phyloP scores from a whole-genome alignment of 2,888 invertebrate species.

The Hemaris fuciformis region DNA sequence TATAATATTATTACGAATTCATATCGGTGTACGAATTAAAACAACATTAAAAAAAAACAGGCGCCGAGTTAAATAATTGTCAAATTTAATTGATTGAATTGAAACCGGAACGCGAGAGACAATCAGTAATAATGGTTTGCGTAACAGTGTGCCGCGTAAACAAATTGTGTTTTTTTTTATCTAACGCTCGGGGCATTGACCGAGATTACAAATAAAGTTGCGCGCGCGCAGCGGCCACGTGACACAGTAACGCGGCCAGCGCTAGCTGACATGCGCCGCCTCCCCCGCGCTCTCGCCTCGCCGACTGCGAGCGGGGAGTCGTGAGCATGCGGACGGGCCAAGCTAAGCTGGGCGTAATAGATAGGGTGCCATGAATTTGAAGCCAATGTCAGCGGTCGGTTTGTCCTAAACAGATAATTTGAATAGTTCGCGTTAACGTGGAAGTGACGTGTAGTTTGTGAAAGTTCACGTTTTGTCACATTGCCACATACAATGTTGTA shows the following conservation, averaged over 20 bases:
- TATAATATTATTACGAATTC: background rate
- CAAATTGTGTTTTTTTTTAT: slow-evolving; percentile 76
- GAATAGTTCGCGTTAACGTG: slow-evolving; percentile 10
- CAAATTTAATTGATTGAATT: slow-evolving; percentile 35
- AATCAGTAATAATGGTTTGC: slow-evolving; percentile 59
- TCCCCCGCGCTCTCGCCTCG: slow-evolving; percentile 11
- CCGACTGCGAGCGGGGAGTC: slow-evolving; percentile 11
- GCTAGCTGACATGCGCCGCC: slow-evolving; percentile 31
- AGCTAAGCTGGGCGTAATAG: slow-evolving; percentile 38
- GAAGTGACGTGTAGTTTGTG: slow-evolving; percentile 11
- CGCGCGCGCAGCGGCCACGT: slow-evolving; percentile 76
- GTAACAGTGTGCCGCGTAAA: slow-evolving; percentile 73
- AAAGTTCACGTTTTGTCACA: slow-evolving; percentile 5
- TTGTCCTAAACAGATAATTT: slow-evolving; percentile 56
- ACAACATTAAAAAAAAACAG: background rate
- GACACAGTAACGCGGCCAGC: slow-evolving; percentile 65
- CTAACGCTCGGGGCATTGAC: slow-evolving; percentile 80
- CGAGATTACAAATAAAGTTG: slow-evolving; percentile 77
- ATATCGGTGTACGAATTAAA: background rate
- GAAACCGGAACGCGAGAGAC: slow-evolving; percentile 47
- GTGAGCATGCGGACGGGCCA: slow-evolving; percentile 23
- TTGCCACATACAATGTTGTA: background rate
- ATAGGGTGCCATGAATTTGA: slow-evolving; percentile 62
- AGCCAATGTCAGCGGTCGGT: slow-evolving; percentile 69
- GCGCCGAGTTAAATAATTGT: slow-evolving; percentile 27